Conservation (phyloP, 2,797 vertebrate genomes). For the Vespertilio murinus region DNA sequence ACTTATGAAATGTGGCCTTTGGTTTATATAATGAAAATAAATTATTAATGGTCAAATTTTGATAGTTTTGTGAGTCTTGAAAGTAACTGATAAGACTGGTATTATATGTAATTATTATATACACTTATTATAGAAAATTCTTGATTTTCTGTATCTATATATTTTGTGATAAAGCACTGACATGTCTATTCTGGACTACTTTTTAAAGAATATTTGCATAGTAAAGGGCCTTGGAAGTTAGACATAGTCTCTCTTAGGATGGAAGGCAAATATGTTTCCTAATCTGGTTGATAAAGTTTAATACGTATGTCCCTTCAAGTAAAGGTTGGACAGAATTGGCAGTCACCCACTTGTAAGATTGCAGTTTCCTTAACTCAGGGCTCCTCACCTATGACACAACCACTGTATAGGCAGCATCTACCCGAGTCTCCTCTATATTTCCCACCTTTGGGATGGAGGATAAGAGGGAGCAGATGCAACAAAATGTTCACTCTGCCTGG, state of each 20-base stretch:
- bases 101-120: background rate
- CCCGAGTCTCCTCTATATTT: rapidly evolving
- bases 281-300: background rate
- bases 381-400: background rate
- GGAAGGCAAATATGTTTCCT: background rate
- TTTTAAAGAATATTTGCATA: background rate
- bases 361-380: background rate
- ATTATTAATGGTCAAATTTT: background rate
- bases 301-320: background rate
- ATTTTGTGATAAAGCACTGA: background rate
- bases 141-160: background rate
- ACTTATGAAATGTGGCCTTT: background rate
- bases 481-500: background rate
- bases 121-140: background rate
- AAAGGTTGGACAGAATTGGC: background rate
- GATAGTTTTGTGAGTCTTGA: background rate
- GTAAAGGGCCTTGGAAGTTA: background rate
- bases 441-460: rapidly evolving
- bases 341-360: background rate
- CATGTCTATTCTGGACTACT: background rate
- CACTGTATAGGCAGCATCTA: no score
- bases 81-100: background rate
- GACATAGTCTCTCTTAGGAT: background rate
- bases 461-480: background rate
- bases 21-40: background rate